A percentile compares a stretch with the other conserved stretches of the same genome.
Conservation (phyloP, 2,113 vertebrate genomes). For the Sardina pilchardus region DNA sequence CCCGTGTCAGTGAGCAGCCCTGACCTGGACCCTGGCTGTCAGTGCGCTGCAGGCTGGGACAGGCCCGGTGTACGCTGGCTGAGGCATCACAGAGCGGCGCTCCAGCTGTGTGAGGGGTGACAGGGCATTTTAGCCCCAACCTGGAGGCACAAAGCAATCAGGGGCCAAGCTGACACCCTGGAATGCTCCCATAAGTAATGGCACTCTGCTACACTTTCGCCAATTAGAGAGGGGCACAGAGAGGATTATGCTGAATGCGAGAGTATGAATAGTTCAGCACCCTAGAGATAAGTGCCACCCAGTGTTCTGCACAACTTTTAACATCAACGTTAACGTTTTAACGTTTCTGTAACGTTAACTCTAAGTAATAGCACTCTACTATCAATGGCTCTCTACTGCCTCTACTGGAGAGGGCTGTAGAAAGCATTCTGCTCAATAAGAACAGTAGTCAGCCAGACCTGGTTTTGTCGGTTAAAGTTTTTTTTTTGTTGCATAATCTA, state of each 20-base stretch:
- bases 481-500: too few species aligned
- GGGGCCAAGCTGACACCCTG: constrained; percentile 69
- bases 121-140: constrained; percentile 57
- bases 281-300: too few species aligned
- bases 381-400: too few species aligned
- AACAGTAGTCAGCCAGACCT: too few species aligned
- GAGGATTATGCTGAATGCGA: neutral
- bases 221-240: neutral
- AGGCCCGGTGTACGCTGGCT: constrained; percentile 58
- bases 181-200: constrained; percentile 71
- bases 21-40: constrained; percentile 53
- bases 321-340: too few species aligned
- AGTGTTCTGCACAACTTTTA: too few species aligned
- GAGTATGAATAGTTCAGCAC: neutral
- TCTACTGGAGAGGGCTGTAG: too few species aligned
- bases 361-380: too few species aligned
- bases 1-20: neutral
- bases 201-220: constrained; percentile 20
- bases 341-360: too few species aligned
- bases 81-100: constrained; percentile 41
- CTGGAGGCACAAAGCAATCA: constrained; percentile 68
- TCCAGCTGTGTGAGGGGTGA: constrained; percentile 59
- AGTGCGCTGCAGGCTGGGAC: constrained; percentile 45
- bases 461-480: too few species aligned
- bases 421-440: too few species aligned